Conservation (phyloP, 2,888 invertebrate genomes). For the Amiota communis region DNA sequence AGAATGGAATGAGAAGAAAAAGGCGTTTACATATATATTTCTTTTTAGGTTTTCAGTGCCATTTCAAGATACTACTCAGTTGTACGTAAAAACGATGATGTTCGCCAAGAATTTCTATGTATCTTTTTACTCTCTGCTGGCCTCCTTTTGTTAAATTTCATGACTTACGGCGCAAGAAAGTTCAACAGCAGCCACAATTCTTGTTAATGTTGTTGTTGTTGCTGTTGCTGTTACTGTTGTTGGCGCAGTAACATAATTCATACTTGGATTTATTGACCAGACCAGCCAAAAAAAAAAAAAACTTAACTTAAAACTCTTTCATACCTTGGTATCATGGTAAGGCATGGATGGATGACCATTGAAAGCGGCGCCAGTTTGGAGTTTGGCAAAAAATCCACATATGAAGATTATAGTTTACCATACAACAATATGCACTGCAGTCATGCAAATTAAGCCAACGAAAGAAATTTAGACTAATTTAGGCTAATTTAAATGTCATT, state of each 20-base stretch:
- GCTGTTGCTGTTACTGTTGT: constrained; percentile 47
- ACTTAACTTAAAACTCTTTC: too few relatives aligned
- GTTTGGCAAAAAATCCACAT: constrained; percentile 44
- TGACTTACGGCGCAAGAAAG: constrained; percentile 47
- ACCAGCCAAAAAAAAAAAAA: constrained; percentile 41
- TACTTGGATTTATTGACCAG: constrained; percentile 70
- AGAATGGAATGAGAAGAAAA: background rate
- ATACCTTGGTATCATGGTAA: too few relatives aligned
- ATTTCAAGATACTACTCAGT: background rate
- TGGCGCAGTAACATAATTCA: constrained; percentile 55
- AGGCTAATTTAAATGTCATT: constrained; percentile 21
- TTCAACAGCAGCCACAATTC: constrained; percentile 56
- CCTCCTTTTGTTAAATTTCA: background rate
- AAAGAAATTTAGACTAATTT: constrained; percentile 35
- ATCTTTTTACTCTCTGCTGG: constrained; percentile 11
- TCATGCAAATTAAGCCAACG: background rate
- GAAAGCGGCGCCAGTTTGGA: constrained; percentile 39
- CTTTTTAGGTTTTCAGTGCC: constrained; percentile 16
- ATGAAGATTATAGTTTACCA: constrained; percentile 21
- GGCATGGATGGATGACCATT: too few relatives aligned
- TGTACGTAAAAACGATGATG: background rate
- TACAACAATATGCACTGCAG: constrained; percentile 45
- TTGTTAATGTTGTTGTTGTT: too few relatives aligned
- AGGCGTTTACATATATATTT: constrained; percentile 8
- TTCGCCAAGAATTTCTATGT: constrained; percentile 28